These are phyloP conservation scores for Tolypeutes matacus DNA, from an alignment of 2,797 vertebrate genomes.

Conservation along the genomic window DNA sequence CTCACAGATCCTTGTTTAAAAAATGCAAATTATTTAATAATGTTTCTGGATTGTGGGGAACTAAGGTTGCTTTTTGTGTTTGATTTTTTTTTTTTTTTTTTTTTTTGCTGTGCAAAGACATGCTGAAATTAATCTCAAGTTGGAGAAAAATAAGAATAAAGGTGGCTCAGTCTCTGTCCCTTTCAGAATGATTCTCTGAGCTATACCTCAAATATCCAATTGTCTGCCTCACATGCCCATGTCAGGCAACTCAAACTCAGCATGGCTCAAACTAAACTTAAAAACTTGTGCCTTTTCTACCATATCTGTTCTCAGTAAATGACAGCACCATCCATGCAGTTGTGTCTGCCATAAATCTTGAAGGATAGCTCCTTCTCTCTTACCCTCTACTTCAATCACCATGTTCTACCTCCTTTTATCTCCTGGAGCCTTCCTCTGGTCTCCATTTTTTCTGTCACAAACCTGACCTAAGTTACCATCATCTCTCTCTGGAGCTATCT, in stretches of 20 bases:
- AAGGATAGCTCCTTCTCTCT: background rate
- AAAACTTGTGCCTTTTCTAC: background rate
- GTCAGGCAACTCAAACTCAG: constrained; percentile 25
- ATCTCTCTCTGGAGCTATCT: background rate
- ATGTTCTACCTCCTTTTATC: background rate
- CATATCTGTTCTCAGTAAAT: constrained; percentile 56
- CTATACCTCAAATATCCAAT: fast-evolving
- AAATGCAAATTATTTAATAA: background rate
- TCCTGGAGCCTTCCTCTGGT: background rate
- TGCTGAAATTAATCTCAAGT: background rate
- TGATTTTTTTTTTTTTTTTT: background rate
- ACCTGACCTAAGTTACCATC: background rate
- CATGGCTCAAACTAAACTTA: background rate
- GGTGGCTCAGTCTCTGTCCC: background rate
- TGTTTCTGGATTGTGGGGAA: background rate
- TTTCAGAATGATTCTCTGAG: too few relatives aligned
- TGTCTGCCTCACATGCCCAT: background rate
- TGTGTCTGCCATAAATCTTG: background rate
- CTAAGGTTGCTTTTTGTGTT: background rate
- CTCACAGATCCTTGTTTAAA: background rate
- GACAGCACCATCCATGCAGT: background rate
- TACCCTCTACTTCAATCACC: background rate
- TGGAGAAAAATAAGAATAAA: background rate
- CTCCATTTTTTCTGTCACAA: background rate
- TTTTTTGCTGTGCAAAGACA: background rate